These are phyloP conservation scores for Troglohyphantes excavatus DNA, from an alignment of 2,888 invertebrate genomes.

Conservation along the genomic window DNA sequence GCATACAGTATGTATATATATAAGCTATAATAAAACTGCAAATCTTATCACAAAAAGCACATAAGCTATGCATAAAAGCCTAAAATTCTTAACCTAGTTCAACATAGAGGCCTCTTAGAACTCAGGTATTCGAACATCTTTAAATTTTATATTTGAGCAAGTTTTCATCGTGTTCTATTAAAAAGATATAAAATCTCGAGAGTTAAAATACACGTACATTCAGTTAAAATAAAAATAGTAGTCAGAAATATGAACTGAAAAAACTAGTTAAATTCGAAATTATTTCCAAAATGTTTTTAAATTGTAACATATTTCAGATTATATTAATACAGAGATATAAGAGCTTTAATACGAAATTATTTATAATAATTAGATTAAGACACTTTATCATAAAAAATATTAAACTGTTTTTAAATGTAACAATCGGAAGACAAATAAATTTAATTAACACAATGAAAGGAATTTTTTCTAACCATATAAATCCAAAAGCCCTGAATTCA, in stretches of 20 bases:
- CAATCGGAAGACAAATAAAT: neutral
- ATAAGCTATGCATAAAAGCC: slow-evolving; percentile 38
- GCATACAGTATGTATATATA: slow-evolving; percentile 49
- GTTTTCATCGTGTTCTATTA: slow-evolving; percentile 6
- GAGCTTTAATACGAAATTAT: too few species aligned
- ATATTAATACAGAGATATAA: too few species aligned
- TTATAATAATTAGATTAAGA: too few species aligned
- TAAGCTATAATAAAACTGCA: slow-evolving; percentile 62
- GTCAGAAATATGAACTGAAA: neutral
- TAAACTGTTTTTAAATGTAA: too few species aligned
- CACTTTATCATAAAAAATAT: too few species aligned
- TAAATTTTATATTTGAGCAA: slow-evolving; percentile 47
- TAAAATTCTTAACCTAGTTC: slow-evolving; percentile 27
- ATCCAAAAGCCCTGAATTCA: slow-evolving; percentile 40
- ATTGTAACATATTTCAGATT: too few species aligned
- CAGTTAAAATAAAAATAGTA: too few species aligned
- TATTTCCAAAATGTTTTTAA: too few species aligned
- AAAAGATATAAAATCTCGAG: neutral
- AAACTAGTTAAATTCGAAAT: too few species aligned
- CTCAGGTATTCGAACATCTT: slow-evolving; percentile 29
- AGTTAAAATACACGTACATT: slow-evolving; percentile 1
- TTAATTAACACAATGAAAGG: neutral
- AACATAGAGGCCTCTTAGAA: slow-evolving; percentile 43
- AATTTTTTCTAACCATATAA: neutral
- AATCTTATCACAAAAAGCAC: slow-evolving; percentile 63